phyloP scores from a whole-genome alignment of 2,113 vertebrate genomes.

The Petromus typicus region DNA sequence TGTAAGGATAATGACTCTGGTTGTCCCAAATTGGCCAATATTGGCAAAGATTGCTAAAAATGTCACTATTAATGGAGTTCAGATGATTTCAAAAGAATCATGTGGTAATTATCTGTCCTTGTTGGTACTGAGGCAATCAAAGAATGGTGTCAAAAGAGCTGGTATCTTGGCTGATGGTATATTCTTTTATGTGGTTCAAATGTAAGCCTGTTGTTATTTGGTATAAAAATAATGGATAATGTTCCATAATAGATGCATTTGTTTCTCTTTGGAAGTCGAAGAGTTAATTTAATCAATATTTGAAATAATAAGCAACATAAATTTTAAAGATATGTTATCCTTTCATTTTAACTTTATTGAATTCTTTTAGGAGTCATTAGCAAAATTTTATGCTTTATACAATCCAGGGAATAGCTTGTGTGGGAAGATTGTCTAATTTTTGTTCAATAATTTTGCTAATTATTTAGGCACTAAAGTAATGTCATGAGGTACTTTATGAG shows the following conservation, averaged over 20 bases:
- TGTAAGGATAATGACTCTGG: background rate
- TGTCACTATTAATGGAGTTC: background rate
- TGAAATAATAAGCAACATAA: background rate
- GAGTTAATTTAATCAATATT: background rate
- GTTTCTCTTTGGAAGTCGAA: background rate
- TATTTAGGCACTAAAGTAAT: background rate
- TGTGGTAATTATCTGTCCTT: background rate
- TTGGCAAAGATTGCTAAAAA: background rate
- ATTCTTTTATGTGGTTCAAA: too few species aligned
- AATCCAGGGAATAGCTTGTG: background rate
- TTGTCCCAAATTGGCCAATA: background rate
- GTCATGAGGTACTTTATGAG: background rate
- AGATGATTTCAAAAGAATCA: background rate
- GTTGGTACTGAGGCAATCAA: background rate
- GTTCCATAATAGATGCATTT: background rate
- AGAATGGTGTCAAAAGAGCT: background rate
- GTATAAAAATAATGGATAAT: background rate
- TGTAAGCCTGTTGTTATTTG: background rate
- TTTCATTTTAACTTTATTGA: background rate
- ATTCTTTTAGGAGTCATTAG: background rate
- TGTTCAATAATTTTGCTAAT: background rate
- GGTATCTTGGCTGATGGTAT: background rate
- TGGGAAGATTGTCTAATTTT: background rate
- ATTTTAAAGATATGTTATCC: background rate
- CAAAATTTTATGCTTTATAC: background rate